Evolutionary conservation across 2,797 vertebrate species (phyloP).

Genomic region (Phaenicophaeus curvirostris): DNA sequence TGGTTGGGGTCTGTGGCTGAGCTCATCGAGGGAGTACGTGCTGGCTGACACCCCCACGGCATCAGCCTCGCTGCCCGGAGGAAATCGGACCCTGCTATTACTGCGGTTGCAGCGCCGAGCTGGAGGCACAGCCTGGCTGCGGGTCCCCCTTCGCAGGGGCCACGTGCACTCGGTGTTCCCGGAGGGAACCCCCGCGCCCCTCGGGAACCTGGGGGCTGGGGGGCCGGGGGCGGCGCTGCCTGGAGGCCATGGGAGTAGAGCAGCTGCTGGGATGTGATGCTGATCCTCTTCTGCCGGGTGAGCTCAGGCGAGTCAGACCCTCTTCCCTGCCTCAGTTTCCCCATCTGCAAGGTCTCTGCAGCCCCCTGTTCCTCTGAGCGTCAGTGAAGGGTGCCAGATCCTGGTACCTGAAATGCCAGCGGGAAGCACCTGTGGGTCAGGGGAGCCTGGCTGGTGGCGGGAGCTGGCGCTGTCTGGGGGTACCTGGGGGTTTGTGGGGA

Average conservation of each 20-base stretch:
- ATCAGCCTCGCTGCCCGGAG: rapidly evolving
- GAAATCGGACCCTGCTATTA: neutral
- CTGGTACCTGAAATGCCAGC: neutral
- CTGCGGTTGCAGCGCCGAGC: neutral
- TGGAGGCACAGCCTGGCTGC: neutral
- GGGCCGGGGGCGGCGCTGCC: neutral
- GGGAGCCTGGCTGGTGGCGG: no score
- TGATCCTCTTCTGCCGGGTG: neutral
- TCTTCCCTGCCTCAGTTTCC: neutral
- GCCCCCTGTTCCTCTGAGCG: neutral
- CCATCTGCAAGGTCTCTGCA: neutral
- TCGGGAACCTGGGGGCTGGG: neutral
- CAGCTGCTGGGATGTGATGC: neutral
- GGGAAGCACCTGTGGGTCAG: neutral
- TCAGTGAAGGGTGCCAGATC: neutral
- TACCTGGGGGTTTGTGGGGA: neutral
- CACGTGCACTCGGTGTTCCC: rapidly evolving
- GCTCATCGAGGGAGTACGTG: neutral
- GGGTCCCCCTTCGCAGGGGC: rapidly evolving
- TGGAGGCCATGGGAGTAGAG: neutral
- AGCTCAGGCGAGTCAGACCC: neutral
- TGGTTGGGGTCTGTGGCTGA: neutral
- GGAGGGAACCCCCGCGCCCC: neutral
- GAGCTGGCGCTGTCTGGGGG: neutral
- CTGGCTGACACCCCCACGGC: neutral